Conservation (phyloP, 2,888 invertebrate genomes). For the Drosophila picticornis region DNA sequence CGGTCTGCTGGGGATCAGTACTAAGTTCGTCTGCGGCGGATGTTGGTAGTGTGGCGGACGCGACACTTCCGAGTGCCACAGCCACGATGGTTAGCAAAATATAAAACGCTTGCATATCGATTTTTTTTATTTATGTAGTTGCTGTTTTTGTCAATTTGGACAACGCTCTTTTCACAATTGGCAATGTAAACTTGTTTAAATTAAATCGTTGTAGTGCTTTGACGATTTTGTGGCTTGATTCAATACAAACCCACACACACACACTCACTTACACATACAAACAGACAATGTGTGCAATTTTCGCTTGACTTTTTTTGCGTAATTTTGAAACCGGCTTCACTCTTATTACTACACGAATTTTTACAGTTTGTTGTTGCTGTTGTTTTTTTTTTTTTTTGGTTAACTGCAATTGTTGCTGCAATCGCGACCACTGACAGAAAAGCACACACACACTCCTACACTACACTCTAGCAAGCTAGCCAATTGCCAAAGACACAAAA, state of each 20-base stretch:
- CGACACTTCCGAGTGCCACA: slow-evolving; percentile 79
- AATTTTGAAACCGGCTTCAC: slow-evolving; percentile 81
- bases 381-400: slow-evolving; percentile 75
- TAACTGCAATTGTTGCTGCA: slow-evolving; percentile 80
- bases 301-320: slow-evolving; percentile 65
- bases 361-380: slow-evolving; percentile 54
- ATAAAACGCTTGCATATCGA: slow-evolving; percentile 71
- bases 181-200: slow-evolving; percentile 67
- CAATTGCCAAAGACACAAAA: slow-evolving; percentile 55
- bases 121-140: slow-evolving; percentile 12
- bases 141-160: slow-evolving; percentile 25
- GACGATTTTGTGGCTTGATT: slow-evolving; percentile 54
- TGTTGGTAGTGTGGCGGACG: slow-evolving; percentile 62
- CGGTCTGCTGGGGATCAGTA: slow-evolving; percentile 44
- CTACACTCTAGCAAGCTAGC: slow-evolving; percentile 24
- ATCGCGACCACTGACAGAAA: slow-evolving; percentile 48
- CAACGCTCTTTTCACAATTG: slow-evolving; percentile 59
- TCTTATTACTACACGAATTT: slow-evolving; percentile 66
- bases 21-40: slow-evolving; percentile 32
- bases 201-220: slow-evolving; percentile 57
- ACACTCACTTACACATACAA: slow-evolving; percentile 32
- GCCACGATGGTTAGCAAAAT: slow-evolving; percentile 64
- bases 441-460: slow-evolving; percentile 37
- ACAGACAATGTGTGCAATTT: slow-evolving; percentile 38
- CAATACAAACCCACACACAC: slow-evolving; percentile 43